Percentiles rank a stretch among this genome's conserved stretches.
These are phyloP conservation scores for Scopus umbretta DNA, from an alignment of 2,113 vertebrate species.

Conservation along the genomic window DNA sequence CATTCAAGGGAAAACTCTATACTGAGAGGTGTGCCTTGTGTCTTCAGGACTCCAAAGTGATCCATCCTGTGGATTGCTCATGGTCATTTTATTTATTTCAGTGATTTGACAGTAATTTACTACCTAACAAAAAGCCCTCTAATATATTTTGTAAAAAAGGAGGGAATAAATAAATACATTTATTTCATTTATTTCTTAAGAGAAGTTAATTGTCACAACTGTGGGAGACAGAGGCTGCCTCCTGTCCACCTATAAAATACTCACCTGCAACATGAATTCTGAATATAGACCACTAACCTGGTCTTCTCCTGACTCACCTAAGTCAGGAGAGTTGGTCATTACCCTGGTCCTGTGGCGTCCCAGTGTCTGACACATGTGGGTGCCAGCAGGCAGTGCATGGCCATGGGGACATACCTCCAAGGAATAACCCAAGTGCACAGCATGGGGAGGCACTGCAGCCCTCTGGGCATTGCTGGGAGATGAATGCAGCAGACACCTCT, in stretches of 20 bases:
- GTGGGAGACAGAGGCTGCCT: neutral
- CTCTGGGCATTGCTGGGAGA: neutral
- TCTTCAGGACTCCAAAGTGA: neutral
- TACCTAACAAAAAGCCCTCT: neutral
- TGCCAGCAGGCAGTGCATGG: neutral
- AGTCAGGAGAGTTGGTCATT: neutral
- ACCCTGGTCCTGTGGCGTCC: neutral
- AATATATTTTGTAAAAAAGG: neutral
- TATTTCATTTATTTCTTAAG: neutral
- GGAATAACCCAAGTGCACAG: neutral
- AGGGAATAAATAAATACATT: neutral
- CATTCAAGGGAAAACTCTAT: neutral
- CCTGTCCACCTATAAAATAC: neutral
- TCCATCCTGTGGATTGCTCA: neutral
- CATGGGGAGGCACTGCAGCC: neutral
- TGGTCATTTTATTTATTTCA: neutral
- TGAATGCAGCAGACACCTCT: neutral
- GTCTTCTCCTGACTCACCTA: neutral
- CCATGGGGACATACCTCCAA: fast-evolving
- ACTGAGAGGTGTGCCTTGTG: neutral
- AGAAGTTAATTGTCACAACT: neutral
- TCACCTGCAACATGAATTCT: neutral
- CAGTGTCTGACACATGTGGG: fast-evolving
- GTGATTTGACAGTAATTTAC: neutral
- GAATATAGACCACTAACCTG: neutral